These are phyloP conservation scores for Trachemys scripta DNA, from an alignment of 2,113 vertebrate genomes.

Conservation along the genomic window DNA sequence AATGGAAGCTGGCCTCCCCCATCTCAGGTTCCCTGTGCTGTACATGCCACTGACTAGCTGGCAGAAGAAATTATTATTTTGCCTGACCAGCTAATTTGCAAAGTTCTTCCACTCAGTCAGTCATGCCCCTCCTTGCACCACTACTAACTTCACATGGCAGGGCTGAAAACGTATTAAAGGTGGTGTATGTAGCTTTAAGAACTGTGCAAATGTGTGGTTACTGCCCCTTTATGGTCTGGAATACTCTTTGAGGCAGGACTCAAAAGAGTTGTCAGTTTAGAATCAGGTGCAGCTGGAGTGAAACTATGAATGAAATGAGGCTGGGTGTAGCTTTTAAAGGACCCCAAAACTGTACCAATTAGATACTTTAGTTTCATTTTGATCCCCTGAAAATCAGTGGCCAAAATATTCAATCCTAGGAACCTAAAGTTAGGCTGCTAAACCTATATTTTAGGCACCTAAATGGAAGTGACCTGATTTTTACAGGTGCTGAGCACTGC, in stretches of 20 bases:
- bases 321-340: neutral
- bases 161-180: neutral
- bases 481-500: fast-evolving
- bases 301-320: neutral
- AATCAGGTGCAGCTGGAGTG: neutral
- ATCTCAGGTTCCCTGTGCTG: neutral
- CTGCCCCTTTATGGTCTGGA: neutral
- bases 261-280: neutral
- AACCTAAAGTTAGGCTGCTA: neutral
- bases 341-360: neutral
- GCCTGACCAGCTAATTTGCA: neutral
- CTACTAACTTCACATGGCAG: neutral
- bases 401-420: neutral
- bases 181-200: neutral
- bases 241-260: neutral
- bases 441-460: neutral
- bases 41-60: fast-evolving
- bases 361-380: slow-evolving; percentile 18
- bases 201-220: neutral
- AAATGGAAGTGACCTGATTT: neutral
- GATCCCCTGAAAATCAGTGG: neutral
- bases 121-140: neutral
- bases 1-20: neutral
- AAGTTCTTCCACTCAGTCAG: neutral
- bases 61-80: neutral